A percentile compares a stretch with the other conserved stretches of the same genome.
These are phyloP conservation scores for Epinephelus awoara DNA, from an alignment of 2,797 vertebrate species.

Conservation along the genomic window DNA sequence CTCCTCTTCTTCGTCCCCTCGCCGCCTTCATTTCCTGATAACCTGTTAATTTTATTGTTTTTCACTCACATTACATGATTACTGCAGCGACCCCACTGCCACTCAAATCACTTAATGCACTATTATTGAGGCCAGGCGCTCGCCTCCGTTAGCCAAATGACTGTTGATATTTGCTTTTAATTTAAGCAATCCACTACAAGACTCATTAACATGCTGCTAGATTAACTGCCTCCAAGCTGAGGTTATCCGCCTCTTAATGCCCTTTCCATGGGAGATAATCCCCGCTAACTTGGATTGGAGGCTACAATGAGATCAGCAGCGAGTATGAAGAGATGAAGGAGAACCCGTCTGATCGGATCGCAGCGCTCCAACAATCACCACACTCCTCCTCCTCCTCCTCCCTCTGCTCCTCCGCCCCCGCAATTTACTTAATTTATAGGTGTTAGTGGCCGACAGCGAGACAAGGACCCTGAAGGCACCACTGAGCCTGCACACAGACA, in stretches of 20 bases:
- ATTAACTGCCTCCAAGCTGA: conserved; percentile 70
- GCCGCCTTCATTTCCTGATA: too few species aligned
- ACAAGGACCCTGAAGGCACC: too few species aligned
- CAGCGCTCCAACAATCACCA: too few species aligned
- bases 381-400: too few species aligned
- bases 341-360: conserved; percentile 9
- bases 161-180: conserved; percentile 89
- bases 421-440: too few species aligned
- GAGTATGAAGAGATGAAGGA: conserved; percentile 72
- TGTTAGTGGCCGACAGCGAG: too few species aligned
- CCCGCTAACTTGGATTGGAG: conserved; percentile 85
- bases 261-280: conserved; percentile 81
- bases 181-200: conserved; percentile 88
- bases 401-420: too few species aligned
- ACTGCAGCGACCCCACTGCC: conserved; percentile 66
- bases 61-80: conserved; percentile 81
- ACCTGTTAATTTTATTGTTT: conserved; percentile 78
- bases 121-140: conserved; percentile 76
- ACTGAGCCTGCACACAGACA: not conserved
- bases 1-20: too few species aligned
- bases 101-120: conserved; percentile 88
- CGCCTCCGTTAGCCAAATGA: conserved; percentile 77
- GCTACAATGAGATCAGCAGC: conserved; percentile 78
- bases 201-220: conserved; percentile 85
- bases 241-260: conserved; percentile 79